Evolutionary conservation across 2,888 invertebrate genomes (phyloP).

Genomic region (Sarcophaga subvicina): DNA sequence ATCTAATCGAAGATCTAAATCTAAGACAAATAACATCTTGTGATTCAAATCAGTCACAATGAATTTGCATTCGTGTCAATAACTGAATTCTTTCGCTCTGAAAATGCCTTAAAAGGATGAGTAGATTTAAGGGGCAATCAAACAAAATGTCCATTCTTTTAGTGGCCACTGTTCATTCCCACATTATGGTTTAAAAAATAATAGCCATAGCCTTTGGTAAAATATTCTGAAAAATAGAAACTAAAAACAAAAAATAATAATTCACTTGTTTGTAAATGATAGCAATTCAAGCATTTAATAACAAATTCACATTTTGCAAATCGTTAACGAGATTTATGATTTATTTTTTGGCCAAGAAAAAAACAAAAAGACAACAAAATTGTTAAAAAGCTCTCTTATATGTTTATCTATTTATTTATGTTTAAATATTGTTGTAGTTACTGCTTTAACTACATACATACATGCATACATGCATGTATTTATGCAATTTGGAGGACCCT

Average conservation of each 20-base stretch:
- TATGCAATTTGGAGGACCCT: conserved; percentile 28
- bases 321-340: conserved; percentile 70
- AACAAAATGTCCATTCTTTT: neutral
- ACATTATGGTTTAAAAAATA: conserved; percentile 1
- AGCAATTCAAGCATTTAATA: conserved; percentile 68
- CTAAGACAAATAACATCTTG: too few relatives aligned
- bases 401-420: conserved; percentile 50
- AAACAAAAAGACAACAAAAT: too few relatives aligned
- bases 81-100: too few relatives aligned
- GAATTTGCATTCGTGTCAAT: too few relatives aligned
- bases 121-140: too few relatives aligned
- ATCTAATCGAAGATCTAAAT: too few relatives aligned
- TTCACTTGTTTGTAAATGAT: conserved; percentile 66
- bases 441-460: neutral
- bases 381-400: neutral
- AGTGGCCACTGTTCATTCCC: conserved; percentile 8
- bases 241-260: conserved; percentile 46
- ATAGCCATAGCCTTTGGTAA: conserved; percentile 55
- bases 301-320: conserved; percentile 69
- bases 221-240: neutral
- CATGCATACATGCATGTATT: neutral
- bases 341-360: conserved; percentile 57
- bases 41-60: too few relatives aligned
- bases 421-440: conserved; percentile 31
- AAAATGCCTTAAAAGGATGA: too few relatives aligned